A percentile compares a stretch with the other conserved stretches of the same genome.
phyloP scores from a whole-genome alignment of 2,797 vertebrate species.

The Heteromormyrus szaboi region DNA sequence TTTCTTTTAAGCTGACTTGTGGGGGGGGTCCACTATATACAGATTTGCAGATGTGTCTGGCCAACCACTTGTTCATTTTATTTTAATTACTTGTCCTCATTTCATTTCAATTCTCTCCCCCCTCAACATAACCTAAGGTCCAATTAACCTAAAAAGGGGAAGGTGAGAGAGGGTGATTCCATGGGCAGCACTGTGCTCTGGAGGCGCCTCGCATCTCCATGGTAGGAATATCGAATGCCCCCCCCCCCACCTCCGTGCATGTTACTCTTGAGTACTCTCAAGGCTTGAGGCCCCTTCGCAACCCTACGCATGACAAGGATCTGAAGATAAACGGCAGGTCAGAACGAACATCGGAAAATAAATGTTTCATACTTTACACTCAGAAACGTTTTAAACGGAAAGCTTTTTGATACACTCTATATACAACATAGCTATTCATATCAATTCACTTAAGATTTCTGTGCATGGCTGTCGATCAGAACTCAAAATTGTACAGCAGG shows the following conservation, averaged over 20 bases:
- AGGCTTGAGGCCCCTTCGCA: not conserved
- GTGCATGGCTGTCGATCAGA: not conserved
- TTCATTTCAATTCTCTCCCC: constrained; percentile 50
- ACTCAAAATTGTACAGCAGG: not conserved
- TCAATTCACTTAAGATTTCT: not conserved
- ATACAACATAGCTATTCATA: not conserved
- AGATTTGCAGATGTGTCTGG: constrained; percentile 38
- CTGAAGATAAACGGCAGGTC: not conserved
- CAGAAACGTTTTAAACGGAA: not conserved
- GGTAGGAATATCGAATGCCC: not conserved
- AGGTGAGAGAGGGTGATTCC: not conserved
- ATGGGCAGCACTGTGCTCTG: too few species aligned
- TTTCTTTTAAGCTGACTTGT: constrained; percentile 43
- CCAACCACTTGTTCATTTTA: constrained; percentile 26
- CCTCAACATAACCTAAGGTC: constrained; percentile 28
- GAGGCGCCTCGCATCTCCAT: not conserved
- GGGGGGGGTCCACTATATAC: constrained; percentile 36
- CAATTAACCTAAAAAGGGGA: constrained; percentile 31
- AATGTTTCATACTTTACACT: not conserved
- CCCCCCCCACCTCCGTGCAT: not conserved
- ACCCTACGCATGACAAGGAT: not conserved
- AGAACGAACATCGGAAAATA: not conserved
- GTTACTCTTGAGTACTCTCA: not conserved
- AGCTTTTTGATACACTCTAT: not conserved
- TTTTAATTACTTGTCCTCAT: constrained; percentile 59